Evolutionary conservation across 1,140 invertebrate genomes (phyloP).

Genomic region (Rhopalosiphum maidis): DNA sequence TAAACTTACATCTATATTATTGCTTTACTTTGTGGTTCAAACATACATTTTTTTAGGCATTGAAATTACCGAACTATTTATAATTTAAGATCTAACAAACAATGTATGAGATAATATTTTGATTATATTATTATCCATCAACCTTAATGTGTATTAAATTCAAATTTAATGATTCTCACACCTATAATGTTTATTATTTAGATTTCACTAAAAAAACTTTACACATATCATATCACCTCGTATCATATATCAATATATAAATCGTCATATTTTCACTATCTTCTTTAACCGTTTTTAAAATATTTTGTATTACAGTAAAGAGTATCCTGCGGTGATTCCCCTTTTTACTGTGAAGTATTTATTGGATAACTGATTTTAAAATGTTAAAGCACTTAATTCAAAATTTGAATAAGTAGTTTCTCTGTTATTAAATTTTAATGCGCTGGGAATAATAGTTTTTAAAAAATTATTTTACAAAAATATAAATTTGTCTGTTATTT

Average conservation of each 20-base stretch:
- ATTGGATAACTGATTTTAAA: too few species aligned
- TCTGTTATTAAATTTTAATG: too few species aligned
- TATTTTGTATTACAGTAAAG: too few species aligned
- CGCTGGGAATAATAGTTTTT: too few species aligned
- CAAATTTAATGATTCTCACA: background rate
- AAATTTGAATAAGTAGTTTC: too few species aligned
- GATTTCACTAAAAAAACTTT: background rate
- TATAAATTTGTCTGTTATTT: too few species aligned
- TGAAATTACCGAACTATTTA: background rate
- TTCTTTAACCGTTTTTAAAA: too few species aligned
- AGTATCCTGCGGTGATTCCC: too few species aligned
- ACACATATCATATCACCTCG: background rate
- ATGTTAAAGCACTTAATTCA: too few species aligned
- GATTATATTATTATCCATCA: background rate
- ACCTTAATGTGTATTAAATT: background rate
- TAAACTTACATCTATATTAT: background rate
- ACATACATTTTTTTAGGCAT: background rate
- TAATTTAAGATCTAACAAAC: background rate
- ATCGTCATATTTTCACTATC: background rate
- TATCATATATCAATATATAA: background rate
- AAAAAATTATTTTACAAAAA: too few species aligned
- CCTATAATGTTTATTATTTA: background rate
- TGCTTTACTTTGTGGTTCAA: background rate
- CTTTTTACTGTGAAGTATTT: too few species aligned
- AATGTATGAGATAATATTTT: background rate